A percentile compares a stretch with the other conserved stretches of the same genome.
phyloP scores from a whole-genome alignment of 2,113 vertebrate species.

The Abramis brama region DNA sequence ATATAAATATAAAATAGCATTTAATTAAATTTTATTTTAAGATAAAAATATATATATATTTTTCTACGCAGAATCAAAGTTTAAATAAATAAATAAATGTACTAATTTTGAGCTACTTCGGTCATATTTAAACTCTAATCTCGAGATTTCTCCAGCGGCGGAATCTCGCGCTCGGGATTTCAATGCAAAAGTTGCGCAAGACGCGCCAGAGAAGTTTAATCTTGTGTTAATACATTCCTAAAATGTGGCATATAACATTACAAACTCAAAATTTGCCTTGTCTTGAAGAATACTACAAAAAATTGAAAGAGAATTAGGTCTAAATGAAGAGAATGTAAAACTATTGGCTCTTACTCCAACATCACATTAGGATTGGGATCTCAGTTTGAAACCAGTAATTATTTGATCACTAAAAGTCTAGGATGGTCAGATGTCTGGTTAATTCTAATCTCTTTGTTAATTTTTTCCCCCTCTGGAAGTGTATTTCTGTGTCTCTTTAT shows the following conservation, averaged over 20 bases:
- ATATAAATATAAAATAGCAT: background rate
- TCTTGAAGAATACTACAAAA: background rate
- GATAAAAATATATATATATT: too few relatives aligned
- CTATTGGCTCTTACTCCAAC: too few relatives aligned
- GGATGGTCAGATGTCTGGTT: background rate
- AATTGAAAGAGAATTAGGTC: too few relatives aligned
- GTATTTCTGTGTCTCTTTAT: background rate
- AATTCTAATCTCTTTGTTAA: background rate
- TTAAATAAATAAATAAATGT: background rate
- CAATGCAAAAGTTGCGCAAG: background rate
- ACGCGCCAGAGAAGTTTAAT: too few relatives aligned
- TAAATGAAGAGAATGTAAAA: too few relatives aligned
- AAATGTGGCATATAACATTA: too few relatives aligned
- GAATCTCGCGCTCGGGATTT: too few relatives aligned
- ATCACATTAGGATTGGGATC: too few relatives aligned
- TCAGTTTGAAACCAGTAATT: too few relatives aligned
- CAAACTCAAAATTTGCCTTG: background rate
- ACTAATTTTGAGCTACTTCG: background rate
- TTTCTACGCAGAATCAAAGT: background rate
- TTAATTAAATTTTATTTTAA: background rate
- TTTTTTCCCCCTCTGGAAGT: too few relatives aligned
- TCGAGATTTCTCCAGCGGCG: background rate
- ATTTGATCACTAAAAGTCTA: too few relatives aligned
- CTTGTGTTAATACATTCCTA: too few relatives aligned
- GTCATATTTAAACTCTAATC: background rate